phyloP scores from a whole-genome alignment of 2,888 invertebrate species.

The Horisme vitalbata region DNA sequence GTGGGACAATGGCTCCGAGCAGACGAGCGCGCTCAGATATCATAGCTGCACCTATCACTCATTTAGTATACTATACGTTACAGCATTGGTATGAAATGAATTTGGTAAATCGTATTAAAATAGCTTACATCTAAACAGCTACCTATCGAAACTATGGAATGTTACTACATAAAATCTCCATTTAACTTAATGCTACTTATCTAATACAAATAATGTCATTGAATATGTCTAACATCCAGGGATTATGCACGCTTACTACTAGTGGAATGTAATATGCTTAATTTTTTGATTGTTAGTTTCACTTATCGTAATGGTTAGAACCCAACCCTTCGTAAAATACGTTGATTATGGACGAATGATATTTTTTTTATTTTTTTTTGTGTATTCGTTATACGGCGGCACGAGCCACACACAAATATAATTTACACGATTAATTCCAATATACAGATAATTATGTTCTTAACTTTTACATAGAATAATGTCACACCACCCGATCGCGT shows the following conservation, averaged over 20 bases:
- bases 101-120: slow-evolving; percentile 68
- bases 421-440: slow-evolving; percentile 10
- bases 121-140: slow-evolving; percentile 70
- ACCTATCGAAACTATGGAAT: slow-evolving; percentile 71
- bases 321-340: slow-evolving; percentile 63
- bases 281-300: slow-evolving; percentile 64
- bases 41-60: slow-evolving; percentile 47
- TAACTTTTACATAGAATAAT: slow-evolving; percentile 1
- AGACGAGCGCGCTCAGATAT: slow-evolving; percentile 6
- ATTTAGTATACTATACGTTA: slow-evolving; percentile 65
- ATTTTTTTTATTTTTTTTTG: slow-evolving; percentile 17
- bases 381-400: slow-evolving; percentile 3
- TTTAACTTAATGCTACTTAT: slow-evolving; percentile 31
- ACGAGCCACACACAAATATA: slow-evolving; percentile 12
- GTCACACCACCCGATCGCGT: background rate
- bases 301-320: slow-evolving; percentile 72
- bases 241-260: slow-evolving; percentile 69
- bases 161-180: slow-evolving; percentile 69
- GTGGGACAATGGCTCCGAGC: background rate
- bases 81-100: slow-evolving; percentile 79
- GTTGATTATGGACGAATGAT: slow-evolving; percentile 27
- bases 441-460: slow-evolving; percentile 20
- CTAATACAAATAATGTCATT: slow-evolving; percentile 40
- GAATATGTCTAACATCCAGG: slow-evolving; percentile 41
- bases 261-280: slow-evolving; percentile 70